These are phyloP conservation scores for Ailurus styani DNA, from an alignment of 2,113 vertebrate species.

Conservation along the genomic window DNA sequence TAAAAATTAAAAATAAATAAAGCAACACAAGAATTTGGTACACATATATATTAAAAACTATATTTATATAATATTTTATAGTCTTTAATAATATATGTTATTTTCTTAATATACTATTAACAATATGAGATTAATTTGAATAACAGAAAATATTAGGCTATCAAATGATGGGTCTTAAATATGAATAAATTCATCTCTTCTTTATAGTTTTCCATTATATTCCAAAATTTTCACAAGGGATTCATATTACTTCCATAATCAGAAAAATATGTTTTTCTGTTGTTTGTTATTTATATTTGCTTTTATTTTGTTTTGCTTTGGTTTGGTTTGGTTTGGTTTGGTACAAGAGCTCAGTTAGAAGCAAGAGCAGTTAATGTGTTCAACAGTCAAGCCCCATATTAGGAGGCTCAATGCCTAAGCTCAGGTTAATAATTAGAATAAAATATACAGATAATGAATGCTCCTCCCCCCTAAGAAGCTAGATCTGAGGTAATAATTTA, in stretches of 20 bases:
- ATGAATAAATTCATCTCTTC: neutral
- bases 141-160: neutral
- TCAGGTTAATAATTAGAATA: neutral
- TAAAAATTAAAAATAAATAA: neutral
- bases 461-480: neutral
- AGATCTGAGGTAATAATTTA: neutral
- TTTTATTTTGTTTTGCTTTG: neutral
- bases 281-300: neutral
- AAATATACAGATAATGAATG: neutral
- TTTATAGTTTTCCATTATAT: neutral
- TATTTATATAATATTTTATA: neutral
- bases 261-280: neutral
- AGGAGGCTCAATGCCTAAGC: neutral
- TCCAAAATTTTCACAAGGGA: neutral
- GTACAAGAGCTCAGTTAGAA: neutral
- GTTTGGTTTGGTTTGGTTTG: neutral
- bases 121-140: conserved; percentile 3
- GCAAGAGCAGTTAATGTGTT: neutral
- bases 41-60: neutral
- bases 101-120: neutral
- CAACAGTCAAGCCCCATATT: neutral
- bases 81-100: neutral
- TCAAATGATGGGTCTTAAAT: neutral
- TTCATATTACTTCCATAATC: neutral
- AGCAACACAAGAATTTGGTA: neutral